These are phyloP conservation scores for Brassicogethes aeneus DNA, from an alignment of 2,888 invertebrate genomes.

Conservation along the genomic window DNA sequence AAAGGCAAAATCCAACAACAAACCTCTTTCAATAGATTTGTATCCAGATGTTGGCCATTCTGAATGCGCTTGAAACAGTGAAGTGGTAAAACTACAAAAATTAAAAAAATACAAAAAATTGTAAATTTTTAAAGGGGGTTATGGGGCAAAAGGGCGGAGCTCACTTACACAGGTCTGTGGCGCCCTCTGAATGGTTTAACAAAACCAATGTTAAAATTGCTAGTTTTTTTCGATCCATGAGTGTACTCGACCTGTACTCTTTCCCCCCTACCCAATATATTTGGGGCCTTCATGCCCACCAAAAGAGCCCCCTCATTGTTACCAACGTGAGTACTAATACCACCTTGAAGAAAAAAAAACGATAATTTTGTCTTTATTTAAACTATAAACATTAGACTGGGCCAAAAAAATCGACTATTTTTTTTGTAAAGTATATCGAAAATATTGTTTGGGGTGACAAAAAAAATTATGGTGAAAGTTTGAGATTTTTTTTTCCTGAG, in stretches of 20 bases:
- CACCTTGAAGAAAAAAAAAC: no score
- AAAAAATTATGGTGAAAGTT: no score
- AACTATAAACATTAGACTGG: no score
- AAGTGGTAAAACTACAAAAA: constrained; percentile 54
- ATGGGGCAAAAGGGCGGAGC: no score
- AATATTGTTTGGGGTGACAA: no score
- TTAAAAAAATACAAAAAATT: constrained; percentile 4
- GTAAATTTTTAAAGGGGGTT: no score
- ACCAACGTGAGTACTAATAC: constrained; percentile 78
- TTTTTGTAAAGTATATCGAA: no score
- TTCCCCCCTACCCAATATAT: constrained; percentile 84
- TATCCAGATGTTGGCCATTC: constrained; percentile 79
- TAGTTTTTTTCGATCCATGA: constrained; percentile 72
- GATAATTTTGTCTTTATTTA: no score
- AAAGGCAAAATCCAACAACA: constrained; percentile 68
- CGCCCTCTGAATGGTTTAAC: constrained; percentile 76
- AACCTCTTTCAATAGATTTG: constrained; percentile 67
- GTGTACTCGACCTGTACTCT: constrained; percentile 72
- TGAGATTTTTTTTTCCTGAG: no score
- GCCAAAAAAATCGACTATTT: no score
- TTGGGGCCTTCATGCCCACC: constrained; percentile 67
- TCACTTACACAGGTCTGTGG: constrained; percentile 53
- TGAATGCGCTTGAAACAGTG: constrained; percentile 66
- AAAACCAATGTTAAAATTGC: constrained; percentile 70
- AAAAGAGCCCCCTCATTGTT: constrained; percentile 86